These are phyloP conservation scores for Cotesia chilonis DNA, from an alignment of 1,140 invertebrate species.

Conservation along the genomic window DNA sequence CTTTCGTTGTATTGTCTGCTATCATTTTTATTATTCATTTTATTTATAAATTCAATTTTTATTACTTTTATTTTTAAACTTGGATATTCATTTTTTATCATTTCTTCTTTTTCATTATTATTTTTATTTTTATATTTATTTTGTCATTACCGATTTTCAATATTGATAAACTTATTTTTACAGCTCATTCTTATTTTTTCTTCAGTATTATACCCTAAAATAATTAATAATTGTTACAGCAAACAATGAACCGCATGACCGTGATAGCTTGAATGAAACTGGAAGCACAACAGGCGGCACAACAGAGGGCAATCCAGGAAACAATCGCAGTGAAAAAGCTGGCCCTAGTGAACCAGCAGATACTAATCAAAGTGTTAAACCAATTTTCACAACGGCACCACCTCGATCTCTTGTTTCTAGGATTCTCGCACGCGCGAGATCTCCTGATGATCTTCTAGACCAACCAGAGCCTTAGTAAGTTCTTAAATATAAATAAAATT, in stretches of 20 bases:
- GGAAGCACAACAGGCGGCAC: constrained; percentile 57
- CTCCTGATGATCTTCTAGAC: constrained; percentile 52
- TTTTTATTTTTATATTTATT: neutral
- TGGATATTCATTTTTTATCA: neutral
- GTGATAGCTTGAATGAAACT: constrained; percentile 66
- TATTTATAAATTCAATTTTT: neutral
- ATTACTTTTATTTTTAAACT: neutral
- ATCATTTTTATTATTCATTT: neutral
- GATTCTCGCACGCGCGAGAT: constrained; percentile 53
- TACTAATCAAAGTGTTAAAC: constrained; percentile 25
- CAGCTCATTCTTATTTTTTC: neutral
- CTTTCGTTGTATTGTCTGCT: neutral
- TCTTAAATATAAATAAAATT: neutral
- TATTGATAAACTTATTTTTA: neutral
- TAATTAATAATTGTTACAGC: constrained; percentile 48
- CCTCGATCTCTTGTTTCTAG: constrained; percentile 56
- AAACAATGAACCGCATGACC: constrained; percentile 65
- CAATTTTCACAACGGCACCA: constrained; percentile 42
- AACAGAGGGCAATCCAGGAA: constrained; percentile 50
- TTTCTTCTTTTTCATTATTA: neutral
- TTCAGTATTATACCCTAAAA: neutral
- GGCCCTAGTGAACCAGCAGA: constrained; percentile 22
- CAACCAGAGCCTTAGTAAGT: constrained; percentile 59
- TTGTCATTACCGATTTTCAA: neutral
- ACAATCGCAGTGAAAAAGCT: constrained; percentile 38